Base-by-base conservation (phyloP, 2,113 vertebrate species). In the Microcebus ravelobensis region DNA sequence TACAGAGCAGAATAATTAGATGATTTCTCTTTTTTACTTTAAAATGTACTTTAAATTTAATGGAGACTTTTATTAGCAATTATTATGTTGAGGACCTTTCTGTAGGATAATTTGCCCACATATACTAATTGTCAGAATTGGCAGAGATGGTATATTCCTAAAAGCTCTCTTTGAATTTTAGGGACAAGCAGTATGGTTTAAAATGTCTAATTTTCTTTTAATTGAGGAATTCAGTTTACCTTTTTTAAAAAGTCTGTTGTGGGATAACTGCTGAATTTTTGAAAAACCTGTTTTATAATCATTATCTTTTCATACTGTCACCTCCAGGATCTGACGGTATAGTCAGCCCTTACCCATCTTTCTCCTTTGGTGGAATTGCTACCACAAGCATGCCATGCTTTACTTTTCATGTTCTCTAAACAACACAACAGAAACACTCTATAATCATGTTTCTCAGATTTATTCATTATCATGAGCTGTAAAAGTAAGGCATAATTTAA, bases 91-190 rank as follows among this genome's bases (percentile, higher is more conserved):
- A 50, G 29, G 31, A 50, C 9, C 13, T 95, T 89, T 77, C 42
- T 52, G 21, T 61, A 14, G 18, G 10, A 65, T 76, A 70, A 61
- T 81, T 94, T 92, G 31, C 29, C 34, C 18, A 76, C 42, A 71
- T 39, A 45, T 17, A 71, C 65, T 70, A 84, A 57, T 55, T 80
- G 36, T 76, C 36, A 65, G 45, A 89, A 92, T 71, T 90, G 52
- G 34, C 52, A 90, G 52, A 82, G 21, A 59, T 29, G 13, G 17
- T 61, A 83, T 81, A 14, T 83, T 93, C 52, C 34, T 68, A 36
- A 97, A 93, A 17, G 1, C 45, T 92, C n/a, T 61, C n/a, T 93
- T 59, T 73, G 36, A 83, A 93, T 71, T 89, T 95, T 57, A 65
- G 27, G 31, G 31, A 74, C 27, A 70, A 92, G 61, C 3, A 6